Base-by-base conservation (phyloP, 2,113 vertebrate species). In the Stigmatopora nigra region DNA sequence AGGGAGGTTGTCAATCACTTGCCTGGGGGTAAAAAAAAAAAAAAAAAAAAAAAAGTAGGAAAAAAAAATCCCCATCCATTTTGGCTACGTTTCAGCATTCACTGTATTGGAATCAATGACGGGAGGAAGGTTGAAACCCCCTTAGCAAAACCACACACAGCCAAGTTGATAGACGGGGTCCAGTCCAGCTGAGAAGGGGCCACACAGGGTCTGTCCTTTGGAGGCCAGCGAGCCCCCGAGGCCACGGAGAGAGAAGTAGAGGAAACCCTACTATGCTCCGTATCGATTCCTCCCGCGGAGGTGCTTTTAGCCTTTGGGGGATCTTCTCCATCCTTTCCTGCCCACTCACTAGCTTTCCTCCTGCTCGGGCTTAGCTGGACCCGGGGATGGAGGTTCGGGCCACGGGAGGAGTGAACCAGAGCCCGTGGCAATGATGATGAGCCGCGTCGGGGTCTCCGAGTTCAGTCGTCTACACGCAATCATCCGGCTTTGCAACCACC, bases 271-370 rank as follows among this genome's bases (percentile, higher is more conserved):
- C 80, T 80, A 74, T 83, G 82, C 79, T 87, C 82, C 14, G 11
- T 89, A 90, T 91, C 82, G 88, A 90, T 91, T 89, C 89, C 84
- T 88, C 81, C 76, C 69, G 77, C 80, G 86, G 85, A 88, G 88
- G 84, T 88, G 81, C 74, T 78, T 86, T 70, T 61, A 81, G 87
- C 84, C 88, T 75, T 82, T 69, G 62, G 62, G 81, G 86, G 85
- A 83, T 69, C 69, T 73, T 79, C 67, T 79, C 76, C 79, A 83
- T 83, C 84, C 82, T 85, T 84, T 80, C 79, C 86, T 64, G 85
- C 88, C 89, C 88, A 90, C 88, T 85, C 84, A 89, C 80, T 72
- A 67, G 82, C 77, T 82, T 75, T n/a, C n/a, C n/a, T n/a, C 84
- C 78, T 16, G 75, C 71, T 68, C 75, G 82, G 85, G 78, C 82